Evolutionary conservation across 2,888 invertebrate species (phyloP).

Genomic region (Euzetes globulus): DNA sequence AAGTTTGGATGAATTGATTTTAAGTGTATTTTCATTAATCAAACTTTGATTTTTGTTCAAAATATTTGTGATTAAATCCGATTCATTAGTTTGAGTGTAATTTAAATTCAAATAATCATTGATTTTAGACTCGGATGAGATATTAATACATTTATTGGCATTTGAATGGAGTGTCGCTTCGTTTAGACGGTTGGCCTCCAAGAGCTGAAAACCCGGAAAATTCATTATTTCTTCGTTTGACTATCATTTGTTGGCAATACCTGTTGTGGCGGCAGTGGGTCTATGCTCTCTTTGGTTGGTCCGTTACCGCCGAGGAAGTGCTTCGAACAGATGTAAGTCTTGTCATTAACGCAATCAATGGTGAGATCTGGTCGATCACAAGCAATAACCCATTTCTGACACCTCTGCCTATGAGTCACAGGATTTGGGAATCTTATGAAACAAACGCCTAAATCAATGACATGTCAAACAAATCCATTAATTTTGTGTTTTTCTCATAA

Average conservation of each 20-base stretch:
- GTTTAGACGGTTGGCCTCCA: background rate
- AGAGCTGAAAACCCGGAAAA: background rate
- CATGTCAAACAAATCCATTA: background rate
- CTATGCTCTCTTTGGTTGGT: background rate
- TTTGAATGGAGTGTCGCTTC: background rate
- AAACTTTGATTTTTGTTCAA: background rate
- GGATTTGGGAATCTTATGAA: conserved; percentile 18
- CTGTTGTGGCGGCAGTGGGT: background rate
- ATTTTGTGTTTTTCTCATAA: too few species aligned
- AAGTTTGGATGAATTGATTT: background rate
- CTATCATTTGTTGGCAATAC: background rate
- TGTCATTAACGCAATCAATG: background rate
- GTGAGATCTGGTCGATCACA: conserved; percentile 6
- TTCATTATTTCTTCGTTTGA: background rate
- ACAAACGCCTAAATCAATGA: background rate
- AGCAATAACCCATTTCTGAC: background rate
- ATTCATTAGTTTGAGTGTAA: background rate
- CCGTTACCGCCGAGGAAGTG: conserved; percentile 20
- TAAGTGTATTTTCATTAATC: background rate
- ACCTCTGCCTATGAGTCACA: background rate
- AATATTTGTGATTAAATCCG: background rate
- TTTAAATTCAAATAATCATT: background rate
- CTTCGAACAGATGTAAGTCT: conserved; percentile 17
- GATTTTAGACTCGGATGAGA: background rate
- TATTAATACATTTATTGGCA: background rate